Base-by-base conservation (phyloP, 2,113 vertebrate genomes). In the Hippocampus comes region DNA sequence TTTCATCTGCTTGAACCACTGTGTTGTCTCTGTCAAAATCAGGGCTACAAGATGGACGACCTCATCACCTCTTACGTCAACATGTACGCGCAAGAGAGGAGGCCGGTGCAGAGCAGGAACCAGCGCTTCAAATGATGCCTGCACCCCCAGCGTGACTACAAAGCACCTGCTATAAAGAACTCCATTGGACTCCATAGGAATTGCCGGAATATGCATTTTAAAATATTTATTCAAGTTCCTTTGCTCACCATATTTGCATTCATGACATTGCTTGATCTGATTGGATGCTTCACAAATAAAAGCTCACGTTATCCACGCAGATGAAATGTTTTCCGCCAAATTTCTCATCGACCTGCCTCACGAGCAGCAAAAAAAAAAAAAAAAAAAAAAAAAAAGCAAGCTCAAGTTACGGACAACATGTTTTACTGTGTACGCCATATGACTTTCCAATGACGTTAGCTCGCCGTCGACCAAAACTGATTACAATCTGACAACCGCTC, bases 41-140 rank as follows among this genome's bases (percentile, higher is more conserved):
- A 99, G 97, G 97, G 97, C 72, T 99, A 99, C 92, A 99, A 99
- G 92, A 98, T 99, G 93, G 97, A 99, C 0, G 97, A 99, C 82
- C 92, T 99, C 46, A 81, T 99, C 88, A 95, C 95, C 12, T 99
- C 97, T 0, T 99, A 99, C 0, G 93, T 97, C 56, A 93, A 70
- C 77, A 90, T 94, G 89, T 90, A 97, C 74, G 75, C 94, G 88
- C 90, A 69, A 6, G 81, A 92, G 69, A 86, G 74, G 68, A 91
- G 68, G 56, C 79, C 90, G 1, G 86, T 83, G 69, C 94, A 89
- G 78, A 89, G 91, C 67, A 92, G 89, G 74, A 91, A 79, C 63
- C 71, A 80, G 43, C 83, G 30, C 55, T 69, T 84, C 60, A 68
- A 90, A 74, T 91, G 77, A 90, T 41, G 55, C 34, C 57, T 42